A percentile compares a stretch with the other conserved stretches of the same genome.
Conservation (phyloP, 2,797 vertebrate genomes). For the Hoplostethus mediterraneus region DNA sequence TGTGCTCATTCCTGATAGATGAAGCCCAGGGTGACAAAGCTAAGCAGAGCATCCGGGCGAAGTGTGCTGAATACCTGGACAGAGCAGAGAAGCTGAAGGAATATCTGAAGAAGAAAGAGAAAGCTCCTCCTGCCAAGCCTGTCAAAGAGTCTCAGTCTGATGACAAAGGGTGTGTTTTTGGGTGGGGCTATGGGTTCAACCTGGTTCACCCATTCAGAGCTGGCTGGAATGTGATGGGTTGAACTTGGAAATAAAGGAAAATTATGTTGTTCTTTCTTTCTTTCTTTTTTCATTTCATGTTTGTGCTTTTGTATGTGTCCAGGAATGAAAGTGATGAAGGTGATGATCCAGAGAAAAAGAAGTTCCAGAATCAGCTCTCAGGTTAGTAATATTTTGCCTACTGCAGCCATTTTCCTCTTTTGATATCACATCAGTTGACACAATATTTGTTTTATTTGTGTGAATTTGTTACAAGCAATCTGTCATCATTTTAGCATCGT, state of each 20-base stretch:
- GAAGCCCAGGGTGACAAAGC: slow-evolving; percentile 96
- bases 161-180: slow-evolving; percentile 93
- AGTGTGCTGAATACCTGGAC: slow-evolving; percentile 95
- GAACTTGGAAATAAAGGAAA: background rate
- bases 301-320: slow-evolving; percentile 23
- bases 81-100: slow-evolving; percentile 97
- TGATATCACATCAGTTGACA: background rate
- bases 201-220: slow-evolving; percentile 14
- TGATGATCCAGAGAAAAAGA: slow-evolving; percentile 97
- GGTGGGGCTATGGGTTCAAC: slow-evolving; percentile 27
- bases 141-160: slow-evolving; percentile 94
- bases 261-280: background rate
- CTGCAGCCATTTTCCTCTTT: background rate
- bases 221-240: slow-evolving; percentile 20
- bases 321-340: slow-evolving; percentile 98
- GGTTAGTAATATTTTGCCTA: slow-evolving; percentile 78
- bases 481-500: background rate
- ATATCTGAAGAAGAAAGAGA: slow-evolving; percentile 95
- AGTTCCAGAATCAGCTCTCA: slow-evolving; percentile 97
- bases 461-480: background rate
- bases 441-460: background rate
- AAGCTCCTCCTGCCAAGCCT: slow-evolving; percentile 89
- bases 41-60: slow-evolving; percentile 92
- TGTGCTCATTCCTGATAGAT: slow-evolving; percentile 82
- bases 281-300: slow-evolving; percentile 3